phyloP scores from a whole-genome alignment of 2,797 vertebrate species.

The Protosalanx chinensis region DNA sequence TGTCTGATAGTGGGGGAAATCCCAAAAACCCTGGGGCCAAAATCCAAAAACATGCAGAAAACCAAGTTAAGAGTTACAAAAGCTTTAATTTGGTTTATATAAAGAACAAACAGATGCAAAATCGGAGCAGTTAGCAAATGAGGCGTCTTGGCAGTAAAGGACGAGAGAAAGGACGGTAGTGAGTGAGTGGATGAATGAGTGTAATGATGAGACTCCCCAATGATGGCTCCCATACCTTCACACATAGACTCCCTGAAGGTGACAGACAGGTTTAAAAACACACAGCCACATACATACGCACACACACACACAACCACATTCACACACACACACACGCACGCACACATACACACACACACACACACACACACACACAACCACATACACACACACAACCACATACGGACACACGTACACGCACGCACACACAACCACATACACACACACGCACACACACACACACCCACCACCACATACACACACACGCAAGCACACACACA shows the following conservation, averaged over 20 bases:
- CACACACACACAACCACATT: conserved; percentile 1
- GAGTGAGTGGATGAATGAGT: neutral
- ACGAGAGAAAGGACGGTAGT: too few relatives aligned
- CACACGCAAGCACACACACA: too few relatives aligned
- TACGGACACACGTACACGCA: too few relatives aligned
- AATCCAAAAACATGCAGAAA: conserved; percentile 4
- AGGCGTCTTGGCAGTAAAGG: neutral
- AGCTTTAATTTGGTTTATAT: neutral
- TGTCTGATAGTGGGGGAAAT: conserved; percentile 4
- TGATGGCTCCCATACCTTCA: neutral
- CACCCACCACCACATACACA: too few relatives aligned
- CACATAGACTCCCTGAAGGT: conserved; percentile 7
- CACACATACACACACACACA: conserved; percentile 18
- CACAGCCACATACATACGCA: conserved; percentile 12
- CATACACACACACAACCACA: too few relatives aligned
- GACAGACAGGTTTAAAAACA: neutral
- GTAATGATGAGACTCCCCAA: neutral
- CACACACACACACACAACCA: conserved; percentile 8
- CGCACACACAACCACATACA: too few relatives aligned
- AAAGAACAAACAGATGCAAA: neutral
- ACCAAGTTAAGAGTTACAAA: neutral
- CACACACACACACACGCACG: conserved; percentile 1
- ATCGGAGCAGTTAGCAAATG: neutral
- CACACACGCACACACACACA: too few relatives aligned
- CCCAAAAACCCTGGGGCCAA: conserved; percentile 22